Conservation (phyloP, 2,113 vertebrate genomes). For the Herpetotheres cachinnans region DNA sequence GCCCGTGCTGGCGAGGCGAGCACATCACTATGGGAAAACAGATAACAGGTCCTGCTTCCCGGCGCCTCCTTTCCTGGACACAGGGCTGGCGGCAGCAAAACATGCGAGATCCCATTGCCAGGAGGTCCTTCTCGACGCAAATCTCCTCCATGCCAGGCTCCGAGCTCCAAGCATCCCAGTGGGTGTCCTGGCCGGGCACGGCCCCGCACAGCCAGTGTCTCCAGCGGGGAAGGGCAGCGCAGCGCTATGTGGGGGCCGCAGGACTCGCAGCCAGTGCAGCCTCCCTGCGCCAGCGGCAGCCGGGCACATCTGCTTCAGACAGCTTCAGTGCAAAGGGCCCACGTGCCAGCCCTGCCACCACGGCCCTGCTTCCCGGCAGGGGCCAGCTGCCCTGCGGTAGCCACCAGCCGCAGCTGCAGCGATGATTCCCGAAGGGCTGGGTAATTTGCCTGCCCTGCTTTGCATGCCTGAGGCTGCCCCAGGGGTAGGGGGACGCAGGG, state of each 20-base stretch:
- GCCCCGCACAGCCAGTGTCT: accelerated
- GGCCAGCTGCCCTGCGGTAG: not conserved
- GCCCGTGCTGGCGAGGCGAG: not conserved
- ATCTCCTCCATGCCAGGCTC: not conserved
- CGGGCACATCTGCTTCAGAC: not conserved
- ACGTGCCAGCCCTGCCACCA: not conserved
- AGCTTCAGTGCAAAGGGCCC: not conserved
- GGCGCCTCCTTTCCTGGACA: not conserved
- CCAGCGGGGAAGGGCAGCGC: not conserved
- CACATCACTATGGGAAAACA: accelerated
- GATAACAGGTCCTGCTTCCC: not conserved
- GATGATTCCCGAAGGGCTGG: not conserved
- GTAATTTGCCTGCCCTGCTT: not conserved
- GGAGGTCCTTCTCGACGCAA: not conserved
- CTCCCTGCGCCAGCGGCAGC: not conserved
- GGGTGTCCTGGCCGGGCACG: accelerated
- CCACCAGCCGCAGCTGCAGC: not conserved
- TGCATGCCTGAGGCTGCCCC: not conserved
- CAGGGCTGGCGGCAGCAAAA: not conserved
- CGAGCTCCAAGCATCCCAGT: accelerated
- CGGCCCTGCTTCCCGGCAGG: not conserved
- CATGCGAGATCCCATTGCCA: accelerated
- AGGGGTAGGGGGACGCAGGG: not conserved
- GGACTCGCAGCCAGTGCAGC: not conserved
- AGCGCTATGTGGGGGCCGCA: accelerated